Base-by-base conservation (phyloP, 2,797 vertebrate species). In the Corythornis leucogaster region DNA sequence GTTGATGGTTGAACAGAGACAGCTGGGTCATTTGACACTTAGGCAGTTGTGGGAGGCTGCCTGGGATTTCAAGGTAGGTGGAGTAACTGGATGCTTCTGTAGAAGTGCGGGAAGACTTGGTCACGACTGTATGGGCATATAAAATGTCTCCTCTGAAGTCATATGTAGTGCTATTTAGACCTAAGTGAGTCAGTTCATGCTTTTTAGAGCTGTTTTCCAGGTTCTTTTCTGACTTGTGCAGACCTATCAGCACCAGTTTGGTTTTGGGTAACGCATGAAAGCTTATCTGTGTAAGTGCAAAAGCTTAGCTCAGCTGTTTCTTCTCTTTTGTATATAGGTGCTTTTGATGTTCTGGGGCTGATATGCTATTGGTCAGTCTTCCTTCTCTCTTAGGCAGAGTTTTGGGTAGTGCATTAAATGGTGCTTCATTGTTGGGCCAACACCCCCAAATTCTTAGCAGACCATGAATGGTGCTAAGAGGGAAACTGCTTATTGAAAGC, bases 1-100 rank as follows among this genome's bases (percentile, higher is more conserved):
- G 64, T 3, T 77, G 86, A 73, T 91, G 62, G 86, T 30, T 87
- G 84, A 93, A 40, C 35, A 75, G 86, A 95, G 95, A 83, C 95
- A 96, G 92, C 94, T 96, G 95, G 81, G 90, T 80, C 92, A 92
- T 90, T 81, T 87, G 92, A 92, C 93, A 80, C 93, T 94, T 92
- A 69, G 25, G 66, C 84, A 90, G 62, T 87, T 89, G 90, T 96
- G 85, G 94, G 95, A 89, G 94, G 92, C 79, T 94, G 93, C 85
- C 63, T 93, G 70, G 80, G 70, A 94, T 95, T 95, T 94, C 0
- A 1, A 73, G 50, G 95, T 94, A 94, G 96, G 92, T 85, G 92
- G 89, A 91, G 59, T 85, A 89, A 76, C 81, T 92, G 69, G 73
- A 71, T 87, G 79, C 79, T 96, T 90, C 51, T 76, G 76, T 64